phyloP scores from a whole-genome alignment of 2,113 vertebrate genomes.

The Solea solea region DNA sequence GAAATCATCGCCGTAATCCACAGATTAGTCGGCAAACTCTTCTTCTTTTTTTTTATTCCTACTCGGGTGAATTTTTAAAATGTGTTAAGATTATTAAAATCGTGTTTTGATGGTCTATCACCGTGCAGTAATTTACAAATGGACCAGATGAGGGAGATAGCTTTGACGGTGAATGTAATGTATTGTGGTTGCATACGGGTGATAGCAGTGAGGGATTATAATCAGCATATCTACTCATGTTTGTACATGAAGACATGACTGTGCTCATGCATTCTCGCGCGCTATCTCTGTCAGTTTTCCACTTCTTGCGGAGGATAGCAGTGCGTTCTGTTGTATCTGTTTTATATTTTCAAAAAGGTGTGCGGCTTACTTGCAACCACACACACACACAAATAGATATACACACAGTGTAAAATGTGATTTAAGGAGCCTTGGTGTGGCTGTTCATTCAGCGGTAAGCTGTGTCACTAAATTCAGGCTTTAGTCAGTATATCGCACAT shows the following conservation, averaged over 20 bases:
- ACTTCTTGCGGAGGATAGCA: background rate
- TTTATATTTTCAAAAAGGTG: background rate
- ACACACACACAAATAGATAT: conserved; percentile 14
- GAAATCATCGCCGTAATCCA: conserved; percentile 76
- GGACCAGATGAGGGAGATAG: conserved; percentile 27
- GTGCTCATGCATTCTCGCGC: background rate
- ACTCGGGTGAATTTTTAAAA: conserved; percentile 58
- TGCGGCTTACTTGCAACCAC: conserved; percentile 5
- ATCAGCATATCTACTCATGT: conserved; percentile 52
- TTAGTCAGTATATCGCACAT: conserved; percentile 49
- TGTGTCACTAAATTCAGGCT: conserved; percentile 41
- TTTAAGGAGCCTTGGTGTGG: conserved; percentile 32
- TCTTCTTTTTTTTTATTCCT: conserved; percentile 36
- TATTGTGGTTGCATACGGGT: conserved; percentile 3
- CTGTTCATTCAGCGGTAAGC: conserved; percentile 50
- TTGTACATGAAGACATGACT: conserved; percentile 5
- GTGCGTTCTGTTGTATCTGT: conserved; percentile 16
- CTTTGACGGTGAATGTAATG: conserved; percentile 20
- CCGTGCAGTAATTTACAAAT: conserved; percentile 69
- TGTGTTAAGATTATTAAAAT: conserved; percentile 68
- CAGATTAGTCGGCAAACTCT: conserved; percentile 73
- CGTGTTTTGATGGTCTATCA: conserved; percentile 32
- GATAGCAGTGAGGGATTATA: conserved; percentile 42
- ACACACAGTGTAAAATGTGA: conserved; percentile 28
- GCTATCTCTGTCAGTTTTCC: background rate